Base-by-base conservation (phyloP, 2,797 vertebrate species). In the Platalea minor region DNA sequence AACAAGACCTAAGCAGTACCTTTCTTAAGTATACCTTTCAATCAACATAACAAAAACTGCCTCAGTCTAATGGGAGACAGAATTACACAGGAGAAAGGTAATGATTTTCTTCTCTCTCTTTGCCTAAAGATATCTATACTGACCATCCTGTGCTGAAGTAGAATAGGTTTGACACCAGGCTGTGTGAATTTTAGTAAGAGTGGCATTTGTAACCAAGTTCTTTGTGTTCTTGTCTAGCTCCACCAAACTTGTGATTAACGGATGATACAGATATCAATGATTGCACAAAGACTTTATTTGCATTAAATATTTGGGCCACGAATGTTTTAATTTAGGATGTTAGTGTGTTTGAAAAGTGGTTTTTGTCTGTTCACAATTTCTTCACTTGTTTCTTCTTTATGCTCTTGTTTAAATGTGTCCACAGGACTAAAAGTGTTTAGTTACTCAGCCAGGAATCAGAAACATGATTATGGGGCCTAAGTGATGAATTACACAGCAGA, bases 1-100 rank as follows among this genome's bases (percentile, higher is more conserved):
- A 98, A 97, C 37, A 73, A 88, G 87, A 94, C 95, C 93, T 89
- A 84, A 94, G 78, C 17, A 3, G 74, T 94, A 94, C 92, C 87
- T 97, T 95, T 86, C 76, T 73, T 81, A 88, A 96, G 53, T 53
- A 31, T 26, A 76, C 72, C 75, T 95, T 93, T 95, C 92, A 91
- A 72, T 77, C 79, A 86, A 19, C 3, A 4, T 59, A 80, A 85
- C 73, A 75, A 93, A 95, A 93, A 25, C 50, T 76, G 73, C 85
- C 81, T 91, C 48, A 25, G 51, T 70, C 59, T 77, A 17, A 53
- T 17, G 39, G 48, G 43, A 73, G n/a, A 79, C 85, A 84, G 84
- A 85, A 29, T 46, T 81, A 72, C 9, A 29, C 18, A 28, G 13
- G 16, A 77, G 70, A 92, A 93, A 85, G 12, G 21, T 56, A 46